Base-by-base conservation (phyloP, 2,888 invertebrate species). In the Pollenia angustigena region DNA sequence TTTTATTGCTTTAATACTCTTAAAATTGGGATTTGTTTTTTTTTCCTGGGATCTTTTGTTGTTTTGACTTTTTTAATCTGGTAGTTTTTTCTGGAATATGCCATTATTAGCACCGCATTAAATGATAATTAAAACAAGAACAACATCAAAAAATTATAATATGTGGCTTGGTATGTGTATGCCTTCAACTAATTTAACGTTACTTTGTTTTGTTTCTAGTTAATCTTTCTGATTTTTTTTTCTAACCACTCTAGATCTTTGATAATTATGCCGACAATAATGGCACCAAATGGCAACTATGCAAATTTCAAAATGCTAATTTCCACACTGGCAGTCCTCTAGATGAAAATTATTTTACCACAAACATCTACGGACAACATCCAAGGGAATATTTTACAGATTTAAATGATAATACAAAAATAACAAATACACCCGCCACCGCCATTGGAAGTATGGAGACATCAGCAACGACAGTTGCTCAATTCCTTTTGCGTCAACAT, bases 261-360 rank as follows among this genome's bases (percentile, higher is more conserved):
- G 96, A 96, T 92, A 95, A 95, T 91, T 96, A 96, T 92, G 95
- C 96, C 0, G 96, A 96, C 89, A 94, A 94, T 88, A 96, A 96
- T 92, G 96, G 96, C 50, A 96, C 96, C 0, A 94, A 94, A 75
- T 96, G 96, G 96, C 94, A 94, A 46, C 93, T 96, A 46, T 96
- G 96, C 90, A 90, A 93, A 93, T 64, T 92, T 85, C 89, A 91
- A 52, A 89, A 91, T 85, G 83, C 88, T 74, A 85, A 88, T 76
- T 74, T 87, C 46, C 88, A 86, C 42, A 78, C 84, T 32, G 81
- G 58, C 80, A 87, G 48, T 72, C 42, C 78, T 54, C 46, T 50
- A 12, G 79, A 83, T 71, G 85, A 46, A 44, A 78, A 68, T 62
- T 72, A 78, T 44, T 76, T 72, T 6, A 80, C 68, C 80, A 76